Base-by-base conservation (phyloP, 2,888 invertebrate species). In the Lepeophtheirus nordmannii region DNA sequence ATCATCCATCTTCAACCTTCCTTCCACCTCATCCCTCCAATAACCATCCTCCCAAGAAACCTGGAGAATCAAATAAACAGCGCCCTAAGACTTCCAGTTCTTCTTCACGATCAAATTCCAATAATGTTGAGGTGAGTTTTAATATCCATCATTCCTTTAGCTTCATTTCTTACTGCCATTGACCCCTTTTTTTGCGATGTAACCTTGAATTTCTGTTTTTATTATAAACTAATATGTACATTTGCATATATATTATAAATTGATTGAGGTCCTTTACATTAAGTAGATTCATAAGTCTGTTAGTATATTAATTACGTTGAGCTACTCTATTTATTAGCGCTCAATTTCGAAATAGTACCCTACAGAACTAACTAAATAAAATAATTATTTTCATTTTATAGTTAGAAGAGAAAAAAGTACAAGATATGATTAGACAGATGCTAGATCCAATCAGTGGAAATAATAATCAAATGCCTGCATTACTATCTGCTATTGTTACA, bases 381-480 rank as follows among this genome's bases (percentile, higher is more conserved):
- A n/a, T n/a, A 30, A 30, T 30, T 30, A 30, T 30, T 30, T 30
- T 30, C 30, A 46, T 46, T 14, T 41, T 17, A 46, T 46, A 46
- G 53, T 46, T 5, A 5, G 53, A 46, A 17, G 53, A 46, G 8
- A 46, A 46, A 17, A 46, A 46, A 46, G 53, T 46, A 17, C 53
- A 46, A 46, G 53, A 46, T 8, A 46, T 46, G 53, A 46, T 46
- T 5, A 14, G 53, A 17, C 53, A 46, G 17, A 46, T 46, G 53
- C 14, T n/a, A 46, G 53, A 46, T 46, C 53, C 53, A 14, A 46
- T 46, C 53, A 46, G 53, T 17, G 53, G 53, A 46, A n/a, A n/a
- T 17, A 46, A 46, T 17, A 46, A 46, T 46, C 53, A 46, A 14
- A 63, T 63, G 63, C 63, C 63, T n/a, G 20, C 63, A 17, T 53